These are phyloP conservation scores for Tethea ocularis DNA, from an alignment of 2,888 invertebrate genomes.

Conservation along the genomic window DNA sequence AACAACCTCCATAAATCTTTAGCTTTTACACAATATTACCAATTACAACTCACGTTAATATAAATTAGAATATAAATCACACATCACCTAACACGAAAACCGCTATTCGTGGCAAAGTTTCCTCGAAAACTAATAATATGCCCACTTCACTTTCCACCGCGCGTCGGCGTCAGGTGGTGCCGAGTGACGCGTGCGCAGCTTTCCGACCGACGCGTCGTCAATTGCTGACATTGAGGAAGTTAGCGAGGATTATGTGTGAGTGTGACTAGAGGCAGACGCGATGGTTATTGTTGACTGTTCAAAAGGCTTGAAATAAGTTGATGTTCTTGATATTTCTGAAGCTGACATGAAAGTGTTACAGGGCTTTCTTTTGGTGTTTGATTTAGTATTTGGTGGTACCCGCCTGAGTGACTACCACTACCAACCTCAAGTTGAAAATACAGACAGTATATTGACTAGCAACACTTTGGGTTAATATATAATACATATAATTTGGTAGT, in stretches of 20 bases:
- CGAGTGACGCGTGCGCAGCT: constrained; percentile 11
- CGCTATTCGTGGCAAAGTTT: not conserved
- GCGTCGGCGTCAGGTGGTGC: constrained; percentile 2
- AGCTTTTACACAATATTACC: not conserved
- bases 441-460: too few relatives aligned
- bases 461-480: too few relatives aligned
- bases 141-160: not conserved
- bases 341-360: too few relatives aligned
- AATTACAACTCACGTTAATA: not conserved
- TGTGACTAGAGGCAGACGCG: not conserved
- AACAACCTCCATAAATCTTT: not conserved
- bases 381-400: too few relatives aligned
- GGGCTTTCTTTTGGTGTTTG: too few relatives aligned
- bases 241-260: not conserved
- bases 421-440: too few relatives aligned
- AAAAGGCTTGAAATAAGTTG: not conserved
- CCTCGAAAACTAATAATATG: constrained; percentile 2
- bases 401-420: too few relatives aligned
- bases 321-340: too few relatives aligned
- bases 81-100: not conserved
- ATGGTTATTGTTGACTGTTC: not conserved
- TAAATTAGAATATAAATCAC: not conserved
- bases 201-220: not conserved
- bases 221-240: not conserved
- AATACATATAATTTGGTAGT: too few relatives aligned